Base-by-base conservation (phyloP, 1,140 invertebrate species). In the Trachymyrmex septentrionalis region DNA sequence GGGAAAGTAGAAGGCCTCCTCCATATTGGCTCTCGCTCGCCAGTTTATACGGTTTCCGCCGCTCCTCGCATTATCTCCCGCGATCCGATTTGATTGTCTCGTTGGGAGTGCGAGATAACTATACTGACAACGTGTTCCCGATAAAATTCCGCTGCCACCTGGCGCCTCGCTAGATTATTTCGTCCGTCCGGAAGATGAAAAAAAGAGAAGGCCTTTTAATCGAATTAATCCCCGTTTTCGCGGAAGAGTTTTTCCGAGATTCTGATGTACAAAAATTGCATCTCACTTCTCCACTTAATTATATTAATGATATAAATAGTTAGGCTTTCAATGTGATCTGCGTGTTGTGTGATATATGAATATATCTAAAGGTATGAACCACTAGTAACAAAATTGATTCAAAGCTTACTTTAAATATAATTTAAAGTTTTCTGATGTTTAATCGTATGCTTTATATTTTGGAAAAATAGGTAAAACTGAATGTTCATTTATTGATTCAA, bases 131-230 rank as follows among this genome's bases (percentile, higher is more conserved):
- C 50, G 27, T 44, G 34, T 24, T 5, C 21, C 14, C 67, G 81
- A 89, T 89, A 81, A 86, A 86, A 88, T 89, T 88, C 73, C 73
- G 16, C 53, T 61, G 38, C 75, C 87, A 72, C 73, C 81, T 69
- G 88, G 61, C 66, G 53, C 63, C 64, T 84, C 85, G 71, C 77
- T 53, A 67, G 87, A 89, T 89, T 88, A 86, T 78, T 66, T 61
- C 30, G 64, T 38, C 57, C 50, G 12, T 57, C 34, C 12, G 53
- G 4, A 16, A 4, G 16, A 9, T 10, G 30, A 34, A 12, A 34
- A 44, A 86, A 86, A 55, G 24, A 9, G 34, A 10, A 34, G 19
- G 14, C 66, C 24, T 50, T 69, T 69, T 24, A 44, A 38, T 53
- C 34, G 9, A 30, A 71, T 81, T 71, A 71, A 81, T 69, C 48